Conservation (phyloP, 2,888 invertebrate genomes). For the Galeruca laticollis region DNA sequence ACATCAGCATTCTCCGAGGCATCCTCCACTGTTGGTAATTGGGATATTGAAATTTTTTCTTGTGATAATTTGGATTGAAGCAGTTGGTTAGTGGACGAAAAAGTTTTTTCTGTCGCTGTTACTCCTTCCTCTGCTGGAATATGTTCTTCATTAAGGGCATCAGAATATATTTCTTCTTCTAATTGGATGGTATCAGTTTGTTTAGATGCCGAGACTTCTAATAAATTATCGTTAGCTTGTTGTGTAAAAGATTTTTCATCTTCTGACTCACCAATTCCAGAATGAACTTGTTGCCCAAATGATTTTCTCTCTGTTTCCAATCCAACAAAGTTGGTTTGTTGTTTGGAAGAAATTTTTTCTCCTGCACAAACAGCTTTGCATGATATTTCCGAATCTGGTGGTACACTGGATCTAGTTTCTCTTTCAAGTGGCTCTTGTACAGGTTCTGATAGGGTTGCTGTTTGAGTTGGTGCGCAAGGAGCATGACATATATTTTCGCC, state of each 20-base stretch:
- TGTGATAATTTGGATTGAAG: not conserved
- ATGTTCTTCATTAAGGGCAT: not conserved
- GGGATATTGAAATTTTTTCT: not conserved
- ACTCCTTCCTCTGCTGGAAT: not conserved
- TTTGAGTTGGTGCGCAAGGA: not conserved
- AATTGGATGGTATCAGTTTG: not conserved
- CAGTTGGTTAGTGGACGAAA: not conserved
- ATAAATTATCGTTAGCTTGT: not conserved
- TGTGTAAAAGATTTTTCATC: not conserved
- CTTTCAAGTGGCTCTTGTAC: no score
- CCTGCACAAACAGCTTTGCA: not conserved
- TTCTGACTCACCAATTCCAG: not conserved
- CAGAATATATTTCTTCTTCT: constrained; percentile 3
- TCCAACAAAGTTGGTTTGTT: not conserved
- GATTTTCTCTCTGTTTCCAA: not conserved
- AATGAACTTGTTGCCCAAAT: not conserved
- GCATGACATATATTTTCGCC: not conserved
- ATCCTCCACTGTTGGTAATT: not conserved
- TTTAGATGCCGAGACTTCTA: not conserved
- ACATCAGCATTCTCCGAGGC: not conserved
- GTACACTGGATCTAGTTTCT: no score
- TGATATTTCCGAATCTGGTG: not conserved
- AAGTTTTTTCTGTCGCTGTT: not conserved
- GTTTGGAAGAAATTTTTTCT: not conserved
- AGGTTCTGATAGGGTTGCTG: not conserved